These are phyloP conservation scores for Sebastolobus alascanus DNA, from an alignment of 2,797 vertebrate genomes.

Conservation along the genomic window DNA sequence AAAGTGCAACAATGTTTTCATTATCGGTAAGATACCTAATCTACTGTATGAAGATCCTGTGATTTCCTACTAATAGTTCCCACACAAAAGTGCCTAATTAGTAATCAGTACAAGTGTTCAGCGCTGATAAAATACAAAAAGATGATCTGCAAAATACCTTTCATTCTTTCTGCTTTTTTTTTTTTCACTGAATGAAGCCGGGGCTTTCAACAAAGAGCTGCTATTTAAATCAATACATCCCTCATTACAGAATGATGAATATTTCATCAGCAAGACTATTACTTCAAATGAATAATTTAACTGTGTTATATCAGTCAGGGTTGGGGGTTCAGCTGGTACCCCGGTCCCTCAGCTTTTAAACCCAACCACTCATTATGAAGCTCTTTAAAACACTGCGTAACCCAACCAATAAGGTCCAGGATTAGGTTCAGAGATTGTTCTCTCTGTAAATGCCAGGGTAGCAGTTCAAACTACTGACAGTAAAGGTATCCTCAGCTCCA, in stretches of 20 bases:
- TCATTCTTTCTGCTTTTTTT: slow-evolving; percentile 50
- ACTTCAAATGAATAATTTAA: slow-evolving; percentile 87
- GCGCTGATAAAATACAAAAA: slow-evolving; percentile 70
- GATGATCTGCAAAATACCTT: slow-evolving; percentile 65
- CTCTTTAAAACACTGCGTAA: slow-evolving; percentile 64
- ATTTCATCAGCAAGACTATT: slow-evolving; percentile 84
- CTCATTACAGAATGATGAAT: slow-evolving; percentile 84
- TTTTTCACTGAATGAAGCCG: slow-evolving; percentile 33
- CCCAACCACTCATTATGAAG: slow-evolving; percentile 73
- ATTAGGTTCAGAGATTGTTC: slow-evolving; percentile 64
- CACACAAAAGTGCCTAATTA: slow-evolving; percentile 65
- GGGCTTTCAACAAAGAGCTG: slow-evolving; percentile 74
- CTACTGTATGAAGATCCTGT: slow-evolving; percentile 50
- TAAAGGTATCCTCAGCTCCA: slow-evolving; percentile 68
- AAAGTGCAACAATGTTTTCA: slow-evolving; percentile 69
- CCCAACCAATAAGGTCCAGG: slow-evolving; percentile 63
- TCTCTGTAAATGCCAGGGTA: slow-evolving; percentile 74
- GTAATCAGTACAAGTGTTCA: slow-evolving; percentile 71
- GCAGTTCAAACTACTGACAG: slow-evolving; percentile 66
- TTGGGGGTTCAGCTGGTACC: slow-evolving; percentile 73
- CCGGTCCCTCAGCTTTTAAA: slow-evolving; percentile 77
- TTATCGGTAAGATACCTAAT: slow-evolving; percentile 67
- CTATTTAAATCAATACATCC: slow-evolving; percentile 86
- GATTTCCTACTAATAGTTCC: slow-evolving; percentile 58
- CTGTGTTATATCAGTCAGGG: slow-evolving; percentile 81